Evolutionary conservation across 2,113 vertebrate genomes (phyloP).

Genomic region (Periophthalmus modestus): DNA sequence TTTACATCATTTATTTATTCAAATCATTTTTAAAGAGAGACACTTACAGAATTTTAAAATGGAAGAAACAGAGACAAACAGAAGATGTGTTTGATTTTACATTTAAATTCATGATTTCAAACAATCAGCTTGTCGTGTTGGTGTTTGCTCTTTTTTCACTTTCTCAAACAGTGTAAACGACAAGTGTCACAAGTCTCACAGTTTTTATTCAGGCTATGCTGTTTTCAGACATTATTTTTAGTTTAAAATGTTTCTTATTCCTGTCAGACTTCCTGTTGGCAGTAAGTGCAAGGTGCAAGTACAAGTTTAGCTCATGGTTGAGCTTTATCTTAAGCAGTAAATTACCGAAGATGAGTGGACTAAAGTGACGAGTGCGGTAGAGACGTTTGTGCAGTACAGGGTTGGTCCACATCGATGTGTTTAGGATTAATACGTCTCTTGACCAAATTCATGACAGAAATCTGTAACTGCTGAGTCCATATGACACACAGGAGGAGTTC

Average conservation of each 20-base stretch:
- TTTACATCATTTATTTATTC: not conserved
- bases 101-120: not conserved
- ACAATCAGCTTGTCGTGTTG: too few species aligned
- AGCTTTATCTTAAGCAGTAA: not conserved
- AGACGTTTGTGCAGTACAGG: too few species aligned
- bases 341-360: not conserved
- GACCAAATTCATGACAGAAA: too few species aligned
- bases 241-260: conserved; percentile 25
- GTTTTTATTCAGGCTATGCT: conserved; percentile 4
- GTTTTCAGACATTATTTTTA: conserved; percentile 50
- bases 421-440: too few species aligned
- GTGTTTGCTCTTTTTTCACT: too few species aligned
- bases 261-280: conserved; percentile 4
- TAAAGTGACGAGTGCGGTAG: not conserved
- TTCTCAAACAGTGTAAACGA: too few species aligned
- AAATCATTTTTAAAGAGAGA: not conserved
- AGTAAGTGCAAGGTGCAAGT: conserved; percentile 1
- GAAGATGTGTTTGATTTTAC: not conserved
- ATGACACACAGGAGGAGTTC: too few species aligned
- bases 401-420: not conserved
- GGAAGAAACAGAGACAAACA: not conserved
- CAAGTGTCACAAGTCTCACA: not conserved
- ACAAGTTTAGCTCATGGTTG: not conserved
- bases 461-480: not conserved
- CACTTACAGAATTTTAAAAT: not conserved